Evolutionary conservation across 2,797 vertebrate genomes (phyloP).

Genomic region (Austrolebias charrua): DNA sequence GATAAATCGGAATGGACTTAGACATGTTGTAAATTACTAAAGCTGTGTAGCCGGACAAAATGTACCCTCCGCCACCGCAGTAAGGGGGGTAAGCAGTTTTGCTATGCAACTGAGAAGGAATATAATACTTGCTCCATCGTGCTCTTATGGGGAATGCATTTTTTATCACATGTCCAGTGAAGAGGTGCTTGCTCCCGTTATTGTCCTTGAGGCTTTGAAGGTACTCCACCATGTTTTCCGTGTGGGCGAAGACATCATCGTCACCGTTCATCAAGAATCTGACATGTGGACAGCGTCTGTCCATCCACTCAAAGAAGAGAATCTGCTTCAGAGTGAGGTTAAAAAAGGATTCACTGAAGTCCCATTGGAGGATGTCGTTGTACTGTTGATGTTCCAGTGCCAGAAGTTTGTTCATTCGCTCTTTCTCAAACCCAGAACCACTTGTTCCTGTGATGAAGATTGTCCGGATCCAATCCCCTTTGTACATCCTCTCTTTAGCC

Average conservation of each 20-base stretch:
- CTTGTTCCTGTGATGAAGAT: constrained; percentile 79
- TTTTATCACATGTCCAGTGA: constrained; percentile 70
- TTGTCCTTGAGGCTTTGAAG: constrained; percentile 42
- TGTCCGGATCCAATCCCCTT: constrained; percentile 64
- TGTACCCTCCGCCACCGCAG: constrained; percentile 77
- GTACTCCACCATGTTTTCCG: constrained; percentile 77
- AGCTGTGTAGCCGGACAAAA: constrained; percentile 78
- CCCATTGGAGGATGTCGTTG: constrained; percentile 84
- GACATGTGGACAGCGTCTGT: constrained; percentile 61
- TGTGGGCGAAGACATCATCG: constrained; percentile 84
- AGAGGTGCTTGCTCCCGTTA: constrained; percentile 72
- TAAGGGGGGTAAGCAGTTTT: constrained; percentile 64
- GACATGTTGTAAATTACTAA: constrained; percentile 61
- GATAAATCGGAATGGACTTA: constrained; percentile 50
- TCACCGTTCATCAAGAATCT: constrained; percentile 83
- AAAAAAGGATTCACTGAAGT: constrained; percentile 83
- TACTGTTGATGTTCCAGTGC: constrained; percentile 72
- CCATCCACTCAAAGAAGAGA: constrained; percentile 84
- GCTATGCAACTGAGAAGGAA: constrained; percentile 72
- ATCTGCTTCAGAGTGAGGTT: constrained; percentile 89
- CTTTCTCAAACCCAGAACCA: background rate
- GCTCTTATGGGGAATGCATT: constrained; percentile 60
- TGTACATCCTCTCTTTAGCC: constrained; percentile 75
- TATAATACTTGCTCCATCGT: constrained; percentile 80
- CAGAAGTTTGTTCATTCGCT: constrained; percentile 73